phyloP scores from a whole-genome alignment of 2,797 vertebrate species.

The Thunnus albacares region DNA sequence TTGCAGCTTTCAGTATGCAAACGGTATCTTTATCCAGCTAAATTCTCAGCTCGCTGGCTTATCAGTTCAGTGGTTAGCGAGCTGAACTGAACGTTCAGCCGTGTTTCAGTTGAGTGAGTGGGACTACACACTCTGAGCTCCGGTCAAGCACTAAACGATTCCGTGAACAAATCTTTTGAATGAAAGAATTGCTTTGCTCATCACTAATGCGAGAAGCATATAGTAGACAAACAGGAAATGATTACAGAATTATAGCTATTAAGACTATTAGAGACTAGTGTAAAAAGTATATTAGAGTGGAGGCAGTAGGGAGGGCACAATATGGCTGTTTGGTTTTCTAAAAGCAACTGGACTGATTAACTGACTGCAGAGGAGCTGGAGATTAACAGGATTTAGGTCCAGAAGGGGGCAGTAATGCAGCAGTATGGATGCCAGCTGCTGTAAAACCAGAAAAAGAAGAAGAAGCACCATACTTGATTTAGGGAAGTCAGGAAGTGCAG shows the following conservation, averaged over 20 bases:
- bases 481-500: not conserved
- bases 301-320: not conserved
- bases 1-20: too few species aligned
- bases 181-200: too few species aligned
- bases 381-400: not conserved
- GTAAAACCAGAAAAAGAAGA: not conserved
- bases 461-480: conserved; percentile 5
- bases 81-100: too few species aligned
- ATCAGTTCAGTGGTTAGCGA: too few species aligned
- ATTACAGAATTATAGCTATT: not conserved
- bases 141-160: too few species aligned
- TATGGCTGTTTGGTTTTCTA: not conserved
- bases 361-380: not conserved
- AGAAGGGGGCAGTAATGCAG: conserved; percentile 1
- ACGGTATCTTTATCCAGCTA: too few species aligned
- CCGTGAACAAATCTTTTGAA: too few species aligned
- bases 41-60: too few species aligned
- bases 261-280: not conserved
- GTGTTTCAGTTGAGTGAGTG: too few species aligned
- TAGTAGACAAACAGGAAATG: not conserved
- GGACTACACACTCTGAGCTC: too few species aligned
- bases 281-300: not conserved
- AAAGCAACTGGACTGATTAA: not conserved
- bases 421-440: not conserved
- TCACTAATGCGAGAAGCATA: not conserved